These are phyloP conservation scores for Patella ulyssiponensis DNA, from an alignment of 2,888 invertebrate species.

Conservation along the genomic window DNA sequence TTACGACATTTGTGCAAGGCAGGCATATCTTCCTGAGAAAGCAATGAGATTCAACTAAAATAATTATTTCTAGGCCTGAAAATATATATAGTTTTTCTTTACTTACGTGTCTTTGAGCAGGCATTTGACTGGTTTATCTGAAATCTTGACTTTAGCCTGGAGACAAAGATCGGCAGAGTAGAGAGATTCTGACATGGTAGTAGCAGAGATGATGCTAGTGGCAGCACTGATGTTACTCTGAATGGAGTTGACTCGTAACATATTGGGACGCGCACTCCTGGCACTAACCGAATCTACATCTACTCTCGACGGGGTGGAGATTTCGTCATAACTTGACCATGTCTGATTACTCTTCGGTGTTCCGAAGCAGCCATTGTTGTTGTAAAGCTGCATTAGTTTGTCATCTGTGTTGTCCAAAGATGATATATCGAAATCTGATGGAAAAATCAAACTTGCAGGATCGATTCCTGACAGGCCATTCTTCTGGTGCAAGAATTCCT, in stretches of 20 bases:
- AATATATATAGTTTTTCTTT: background rate
- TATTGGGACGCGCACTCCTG: background rate
- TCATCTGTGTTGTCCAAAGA: conserved; percentile 28
- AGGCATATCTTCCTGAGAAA: background rate
- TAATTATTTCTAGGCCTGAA: no score
- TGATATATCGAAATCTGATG: conserved; percentile 16
- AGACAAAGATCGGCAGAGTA: conserved; percentile 70
- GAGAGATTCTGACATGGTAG: conserved; percentile 51
- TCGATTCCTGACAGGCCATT: conserved; percentile 7
- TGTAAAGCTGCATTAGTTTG: conserved; percentile 16
- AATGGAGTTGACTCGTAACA: conserved; percentile 6
- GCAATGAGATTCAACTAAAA: background rate
- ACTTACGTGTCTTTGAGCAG: conserved; percentile 67
- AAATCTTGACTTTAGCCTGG: conserved; percentile 74
- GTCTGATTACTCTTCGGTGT: conserved; percentile 40
- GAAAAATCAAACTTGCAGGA: conserved; percentile 27
- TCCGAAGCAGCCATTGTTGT: conserved; percentile 34
- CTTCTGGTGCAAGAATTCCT: conserved; percentile 17
- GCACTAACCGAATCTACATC: conserved; percentile 31
- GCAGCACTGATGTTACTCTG: conserved; percentile 26
- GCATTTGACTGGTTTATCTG: conserved; percentile 74
- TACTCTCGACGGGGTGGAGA: conserved; percentile 54
- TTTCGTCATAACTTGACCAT: conserved; percentile 66
- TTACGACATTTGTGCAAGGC: background rate
- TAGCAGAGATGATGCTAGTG: conserved; percentile 34